phyloP scores from a whole-genome alignment of 2,113 vertebrate genomes.

The Lampris megalopsis region DNA sequence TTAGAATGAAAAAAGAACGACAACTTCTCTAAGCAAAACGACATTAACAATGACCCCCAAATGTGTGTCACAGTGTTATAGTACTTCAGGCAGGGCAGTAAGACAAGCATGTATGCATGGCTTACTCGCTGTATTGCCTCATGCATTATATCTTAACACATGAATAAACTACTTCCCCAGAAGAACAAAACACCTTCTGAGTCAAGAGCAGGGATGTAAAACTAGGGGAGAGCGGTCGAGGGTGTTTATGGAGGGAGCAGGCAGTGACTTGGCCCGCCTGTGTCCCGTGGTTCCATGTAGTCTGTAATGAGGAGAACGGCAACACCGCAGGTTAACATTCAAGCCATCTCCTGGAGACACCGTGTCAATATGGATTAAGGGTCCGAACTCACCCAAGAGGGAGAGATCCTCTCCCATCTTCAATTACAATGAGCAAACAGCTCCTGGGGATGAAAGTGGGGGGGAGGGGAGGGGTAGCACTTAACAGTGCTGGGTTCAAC shows the following conservation, averaged over 20 bases:
- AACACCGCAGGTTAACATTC: slow-evolving; percentile 64
- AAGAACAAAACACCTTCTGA: slow-evolving; percentile 4
- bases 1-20: no score
- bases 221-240: slow-evolving; percentile 24
- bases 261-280: slow-evolving; percentile 2
- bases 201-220: slow-evolving; percentile 14
- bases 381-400: slow-evolving; percentile 75
- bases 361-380: slow-evolving; percentile 87
- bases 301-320: slow-evolving; percentile 42
- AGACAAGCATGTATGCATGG: slow-evolving; percentile 29
- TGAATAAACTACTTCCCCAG: slow-evolving; percentile 48
- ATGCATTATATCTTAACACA: slow-evolving; percentile 63
- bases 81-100: slow-evolving; percentile 35
- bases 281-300: slow-evolving; percentile 16
- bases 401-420: slow-evolving; percentile 77
- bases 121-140: no score
- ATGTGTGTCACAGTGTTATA: slow-evolving; percentile 41
- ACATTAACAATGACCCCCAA: slow-evolving; percentile 14
- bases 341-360: slow-evolving; percentile 59
- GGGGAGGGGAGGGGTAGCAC: slow-evolving; percentile 15
- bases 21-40: no score
- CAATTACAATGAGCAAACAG: slow-evolving; percentile 90
- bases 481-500: slow-evolving; percentile 50
- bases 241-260: slow-evolving; percentile 25
- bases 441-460: slow-evolving; percentile 75